Conservation (phyloP, 2,113 vertebrate species). For the Ranitomeya imitator region DNA sequence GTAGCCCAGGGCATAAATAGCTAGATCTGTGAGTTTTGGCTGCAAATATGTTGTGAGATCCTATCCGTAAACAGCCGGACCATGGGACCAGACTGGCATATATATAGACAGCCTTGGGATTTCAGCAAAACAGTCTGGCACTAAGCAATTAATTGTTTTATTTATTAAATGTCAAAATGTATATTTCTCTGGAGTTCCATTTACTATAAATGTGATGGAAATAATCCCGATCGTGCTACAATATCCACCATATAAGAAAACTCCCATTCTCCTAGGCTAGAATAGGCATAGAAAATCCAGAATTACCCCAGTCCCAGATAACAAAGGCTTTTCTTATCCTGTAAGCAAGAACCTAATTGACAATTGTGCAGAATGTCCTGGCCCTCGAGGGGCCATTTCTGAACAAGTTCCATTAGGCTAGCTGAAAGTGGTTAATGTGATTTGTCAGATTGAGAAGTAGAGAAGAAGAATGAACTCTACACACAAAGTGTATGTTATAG, state of each 20-base stretch:
- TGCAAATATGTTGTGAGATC: neutral
- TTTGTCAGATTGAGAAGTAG: slow-evolving; percentile 20
- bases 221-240: neutral
- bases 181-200: neutral
- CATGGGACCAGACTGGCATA: neutral
- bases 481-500: neutral
- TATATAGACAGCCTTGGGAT: neutral
- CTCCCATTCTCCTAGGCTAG: neutral
- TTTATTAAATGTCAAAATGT: neutral
- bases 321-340: slow-evolving; percentile 6
- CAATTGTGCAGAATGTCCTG: neutral
- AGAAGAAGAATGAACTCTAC: neutral
- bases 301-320: slow-evolving; percentile 1
- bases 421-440: slow-evolving; percentile 44
- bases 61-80: neutral
- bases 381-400: slow-evolving; percentile 36
- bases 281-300: neutral
- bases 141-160: neutral
- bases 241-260: neutral
- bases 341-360: slow-evolving; percentile 28
- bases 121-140: neutral
- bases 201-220: neutral
- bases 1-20: neutral
- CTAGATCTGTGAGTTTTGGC: neutral
- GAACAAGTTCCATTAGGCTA: slow-evolving; percentile 29